Conservation (phyloP, 2,113 vertebrate species). For the Plecotus auritus region DNA sequence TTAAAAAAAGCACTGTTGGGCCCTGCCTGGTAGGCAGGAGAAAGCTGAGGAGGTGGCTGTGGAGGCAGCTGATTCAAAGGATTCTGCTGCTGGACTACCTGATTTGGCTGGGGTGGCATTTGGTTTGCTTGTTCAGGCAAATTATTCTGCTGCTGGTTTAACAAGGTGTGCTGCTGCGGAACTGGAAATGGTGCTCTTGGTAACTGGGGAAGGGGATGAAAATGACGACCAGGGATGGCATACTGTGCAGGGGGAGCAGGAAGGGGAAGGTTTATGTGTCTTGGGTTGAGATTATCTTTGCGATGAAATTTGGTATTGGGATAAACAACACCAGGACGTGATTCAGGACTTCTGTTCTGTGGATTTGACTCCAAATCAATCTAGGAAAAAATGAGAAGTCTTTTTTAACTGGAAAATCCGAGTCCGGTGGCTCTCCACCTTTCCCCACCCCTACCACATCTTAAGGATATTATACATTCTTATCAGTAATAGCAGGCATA, state of each 20-base stretch:
- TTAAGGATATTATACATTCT: background rate
- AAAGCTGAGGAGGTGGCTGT: constrained; percentile 84
- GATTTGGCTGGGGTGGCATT: constrained; percentile 84
- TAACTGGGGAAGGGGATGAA: constrained; percentile 88
- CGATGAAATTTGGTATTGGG: constrained; percentile 90
- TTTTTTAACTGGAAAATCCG: background rate
- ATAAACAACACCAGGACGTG: constrained; percentile 85
- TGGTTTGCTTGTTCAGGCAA: constrained; percentile 81
- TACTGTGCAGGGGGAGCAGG: constrained; percentile 89
- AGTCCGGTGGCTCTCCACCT: background rate
- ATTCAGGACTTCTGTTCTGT: constrained; percentile 91
- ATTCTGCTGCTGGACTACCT: constrained; percentile 83
- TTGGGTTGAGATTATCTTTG: constrained; percentile 91
- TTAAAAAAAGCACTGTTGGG: constrained; percentile 90
- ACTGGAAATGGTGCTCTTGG: constrained; percentile 90
- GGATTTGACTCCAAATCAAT: constrained; percentile 88
- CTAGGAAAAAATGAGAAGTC: constrained; percentile 74
- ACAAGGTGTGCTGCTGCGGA: constrained; percentile 82
- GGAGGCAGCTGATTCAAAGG: constrained; percentile 81
- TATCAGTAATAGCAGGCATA: background rate
- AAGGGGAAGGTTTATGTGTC: constrained; percentile 91
- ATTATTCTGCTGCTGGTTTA: constrained; percentile 82
- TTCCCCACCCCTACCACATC: background rate
- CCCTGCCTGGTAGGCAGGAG: constrained; percentile 87
- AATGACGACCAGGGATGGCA: constrained; percentile 83